Evolutionary conservation across 2,797 vertebrate genomes (phyloP), one percentile per base, ranked within the genome.

Genomic region (Sarcoramphus papa): DNA sequence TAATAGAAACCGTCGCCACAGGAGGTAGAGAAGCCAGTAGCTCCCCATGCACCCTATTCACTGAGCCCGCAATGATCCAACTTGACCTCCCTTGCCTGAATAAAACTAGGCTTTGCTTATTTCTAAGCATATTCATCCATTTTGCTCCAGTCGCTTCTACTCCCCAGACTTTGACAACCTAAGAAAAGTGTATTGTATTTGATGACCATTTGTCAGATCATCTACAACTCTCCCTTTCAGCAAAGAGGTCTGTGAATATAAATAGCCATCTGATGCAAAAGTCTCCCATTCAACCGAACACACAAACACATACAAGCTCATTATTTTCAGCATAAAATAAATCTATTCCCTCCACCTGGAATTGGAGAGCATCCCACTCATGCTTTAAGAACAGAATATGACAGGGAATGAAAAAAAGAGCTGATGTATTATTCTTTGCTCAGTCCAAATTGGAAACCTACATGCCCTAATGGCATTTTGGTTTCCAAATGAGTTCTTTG

Each of bases 401-500:
- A 83, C 86, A 91, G 81, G 47, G 53, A 91, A 78, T 53, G n/a
- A 63, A 90, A 77, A 81, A 85, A 95, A 88, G 31, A 88, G 70
- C 30, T 95, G 90, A 95, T 90, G n/a, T 67, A 94, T 94, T 95
- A 78, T 62, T 68, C 82, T 95, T 93, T 84, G 69, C 53, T 73
- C 69, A 41, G 88, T 73, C 69, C 82, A 91, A 75, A 97, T 20
- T 72, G 82, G 92, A 93, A 95, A 70, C 48, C 83, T 91, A 79
- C 89, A 92, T 0, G 2, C 76, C 90, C 82, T 94, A 86, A 92
- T 87, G 75, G 76, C 77, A 93, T 91, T 93, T 84, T 63, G 60
- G 76, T 95, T 96, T 96, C 90, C 17, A 9, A 94, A 79, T 56
- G 85, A 97, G 74, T 77, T 89, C 91, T 83, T 82, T 92, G 87